Conservation (phyloP, 2,113 vertebrate species). For the Phaethornis superciliosus region DNA sequence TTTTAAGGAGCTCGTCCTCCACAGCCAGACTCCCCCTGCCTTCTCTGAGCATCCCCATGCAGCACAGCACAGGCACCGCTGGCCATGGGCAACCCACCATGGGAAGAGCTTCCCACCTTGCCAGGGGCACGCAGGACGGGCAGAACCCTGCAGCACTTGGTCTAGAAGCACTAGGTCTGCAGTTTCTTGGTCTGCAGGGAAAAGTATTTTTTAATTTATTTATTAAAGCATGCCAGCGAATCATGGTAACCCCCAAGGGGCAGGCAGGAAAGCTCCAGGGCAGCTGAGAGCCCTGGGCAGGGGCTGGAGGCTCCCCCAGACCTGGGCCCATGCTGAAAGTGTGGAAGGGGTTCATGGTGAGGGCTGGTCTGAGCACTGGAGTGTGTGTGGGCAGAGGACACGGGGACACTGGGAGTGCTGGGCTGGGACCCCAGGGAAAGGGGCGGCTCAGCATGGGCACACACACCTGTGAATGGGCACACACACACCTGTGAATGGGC, state of each 20-base stretch:
- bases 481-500: too few species aligned
- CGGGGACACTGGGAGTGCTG: accelerated
- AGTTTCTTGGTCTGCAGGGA: too few species aligned
- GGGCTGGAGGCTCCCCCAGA: not conserved
- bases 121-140: not conserved
- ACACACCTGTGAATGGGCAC: accelerated
- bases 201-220: too few species aligned
- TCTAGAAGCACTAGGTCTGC: too few species aligned
- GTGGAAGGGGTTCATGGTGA: not conserved
- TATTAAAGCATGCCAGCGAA: too few species aligned
- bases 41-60: not conserved
- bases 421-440: accelerated
- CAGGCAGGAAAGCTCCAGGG: too few species aligned
- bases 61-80: too few species aligned
- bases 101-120: too few species aligned
- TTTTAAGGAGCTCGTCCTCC: constrained; percentile 24
- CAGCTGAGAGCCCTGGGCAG: not conserved
- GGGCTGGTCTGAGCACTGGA: not conserved
- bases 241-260: too few species aligned
- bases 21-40: not conserved
- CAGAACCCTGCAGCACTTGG: not conserved
- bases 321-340: not conserved
- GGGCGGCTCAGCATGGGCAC: not conserved
- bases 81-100: too few species aligned
- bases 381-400: accelerated